A percentile compares a stretch with the other conserved stretches of the same genome.
These are phyloP conservation scores for Crotalus viridis DNA, from an alignment of 2,113 vertebrate genomes.

Conservation along the genomic window DNA sequence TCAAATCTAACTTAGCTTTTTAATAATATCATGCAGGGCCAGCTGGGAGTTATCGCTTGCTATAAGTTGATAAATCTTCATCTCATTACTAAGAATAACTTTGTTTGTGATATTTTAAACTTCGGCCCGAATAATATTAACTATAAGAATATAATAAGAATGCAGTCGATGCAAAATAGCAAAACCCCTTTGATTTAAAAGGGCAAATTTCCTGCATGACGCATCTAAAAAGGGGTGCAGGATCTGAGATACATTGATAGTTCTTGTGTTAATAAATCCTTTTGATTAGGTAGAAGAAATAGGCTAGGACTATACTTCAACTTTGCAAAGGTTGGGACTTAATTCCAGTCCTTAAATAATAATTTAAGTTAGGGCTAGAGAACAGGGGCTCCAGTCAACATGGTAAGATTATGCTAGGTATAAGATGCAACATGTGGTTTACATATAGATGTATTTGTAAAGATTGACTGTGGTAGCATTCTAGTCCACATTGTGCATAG, in stretches of 20 bases:
- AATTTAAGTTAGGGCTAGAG: not conserved
- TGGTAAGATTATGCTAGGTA: not conserved
- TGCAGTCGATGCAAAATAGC: slow-evolving; percentile 8
- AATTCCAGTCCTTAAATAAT: not conserved
- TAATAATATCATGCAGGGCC: not conserved
- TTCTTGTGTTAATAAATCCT: not conserved
- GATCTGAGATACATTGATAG: not conserved
- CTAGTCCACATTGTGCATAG: too few relatives aligned
- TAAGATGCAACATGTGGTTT: not conserved
- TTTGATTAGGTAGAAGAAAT: not conserved
- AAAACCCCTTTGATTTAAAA: not conserved
- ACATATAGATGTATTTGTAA: not conserved
- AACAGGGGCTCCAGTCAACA: not conserved
- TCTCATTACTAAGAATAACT: not conserved
- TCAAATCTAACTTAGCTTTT: not conserved
- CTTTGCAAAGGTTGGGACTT: not conserved
- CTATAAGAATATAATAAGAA: not conserved
- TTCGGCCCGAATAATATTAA: not conserved
- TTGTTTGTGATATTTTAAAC: not conserved
- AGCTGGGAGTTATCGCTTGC: not conserved
- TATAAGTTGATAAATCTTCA: not conserved
- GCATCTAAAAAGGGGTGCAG: not conserved
- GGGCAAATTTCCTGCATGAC: not conserved
- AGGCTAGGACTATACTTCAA: not conserved
- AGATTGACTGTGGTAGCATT: not conserved